Conservation (phyloP, 2,113 vertebrate species). For the Mola mola region DNA sequence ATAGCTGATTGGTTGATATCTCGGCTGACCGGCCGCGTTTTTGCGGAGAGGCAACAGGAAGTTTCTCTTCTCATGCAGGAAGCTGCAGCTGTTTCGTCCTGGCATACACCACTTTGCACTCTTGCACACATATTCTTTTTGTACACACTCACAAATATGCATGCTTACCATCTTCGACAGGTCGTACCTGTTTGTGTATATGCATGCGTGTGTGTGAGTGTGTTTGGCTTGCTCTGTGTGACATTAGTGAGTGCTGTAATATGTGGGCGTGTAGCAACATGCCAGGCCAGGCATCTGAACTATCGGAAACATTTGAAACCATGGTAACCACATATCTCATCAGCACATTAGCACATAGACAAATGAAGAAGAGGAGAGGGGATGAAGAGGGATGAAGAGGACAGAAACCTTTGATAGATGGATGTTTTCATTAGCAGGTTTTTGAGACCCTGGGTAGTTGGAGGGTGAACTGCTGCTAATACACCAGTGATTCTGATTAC, state of each 20-base stretch:
- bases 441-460: constrained; percentile 4
- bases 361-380: constrained; percentile 19
- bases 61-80: constrained; percentile 72
- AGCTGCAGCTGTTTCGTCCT: constrained; percentile 71
- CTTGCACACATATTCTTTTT: constrained; percentile 36
- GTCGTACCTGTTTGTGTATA: neutral
- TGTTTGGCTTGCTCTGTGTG: constrained; percentile 12
- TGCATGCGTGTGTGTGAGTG: neutral
- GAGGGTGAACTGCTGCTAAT: neutral
- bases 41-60: constrained; percentile 75
- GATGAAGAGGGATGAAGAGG: constrained; percentile 5
- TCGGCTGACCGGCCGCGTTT: constrained; percentile 66
- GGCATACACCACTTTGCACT: constrained; percentile 58
- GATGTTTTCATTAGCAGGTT: too few relatives aligned
- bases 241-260: constrained; percentile 53
- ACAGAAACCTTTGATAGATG: constrained; percentile 14
- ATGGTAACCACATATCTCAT: constrained; percentile 68
- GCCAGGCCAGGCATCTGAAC: constrained; percentile 52
- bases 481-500: neutral
- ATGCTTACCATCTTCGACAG: constrained; percentile 1
- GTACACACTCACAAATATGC: constrained; percentile 16
- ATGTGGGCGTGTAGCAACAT: constrained; percentile 67
- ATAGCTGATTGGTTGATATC: constrained; percentile 78
- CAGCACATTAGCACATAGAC: constrained; percentile 41
- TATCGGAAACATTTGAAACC: constrained; percentile 72